These are phyloP conservation scores for Zaprionus camerounensis DNA, from an alignment of 1,140 invertebrate species.

Conservation along the genomic window DNA sequence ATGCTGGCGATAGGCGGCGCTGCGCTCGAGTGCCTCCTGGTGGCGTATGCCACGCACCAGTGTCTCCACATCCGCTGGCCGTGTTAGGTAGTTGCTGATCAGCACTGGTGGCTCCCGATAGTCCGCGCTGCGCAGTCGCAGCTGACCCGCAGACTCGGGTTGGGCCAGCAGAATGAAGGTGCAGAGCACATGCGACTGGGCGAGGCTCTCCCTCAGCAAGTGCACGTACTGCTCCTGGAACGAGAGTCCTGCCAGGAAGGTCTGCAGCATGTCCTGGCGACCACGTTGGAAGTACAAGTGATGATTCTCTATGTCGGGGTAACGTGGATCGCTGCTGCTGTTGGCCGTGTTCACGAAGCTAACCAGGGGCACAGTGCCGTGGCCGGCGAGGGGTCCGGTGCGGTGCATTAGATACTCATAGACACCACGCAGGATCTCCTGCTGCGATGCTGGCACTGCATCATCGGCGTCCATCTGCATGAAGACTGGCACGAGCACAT, in stretches of 20 bases:
- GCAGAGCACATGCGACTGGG: slow-evolving; percentile 50
- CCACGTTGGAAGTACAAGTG: slow-evolving; percentile 59
- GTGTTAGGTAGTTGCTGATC: slow-evolving; percentile 89
- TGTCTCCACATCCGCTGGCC: slow-evolving; percentile 87
- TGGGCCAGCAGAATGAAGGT: slow-evolving; percentile 89
- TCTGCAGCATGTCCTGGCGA: slow-evolving; percentile 26
- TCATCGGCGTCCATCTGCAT: slow-evolving; percentile 47
- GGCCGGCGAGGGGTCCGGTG: slow-evolving; percentile 85
- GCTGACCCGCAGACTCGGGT: slow-evolving; percentile 89
- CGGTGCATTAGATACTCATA: slow-evolving; percentile 63
- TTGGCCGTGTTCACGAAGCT: slow-evolving; percentile 64
- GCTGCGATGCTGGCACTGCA: slow-evolving; percentile 35
- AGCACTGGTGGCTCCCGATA: slow-evolving; percentile 89
- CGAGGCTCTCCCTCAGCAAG: slow-evolving; percentile 23
- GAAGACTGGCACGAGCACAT: slow-evolving; percentile 83
- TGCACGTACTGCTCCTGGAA: slow-evolving; percentile 51
- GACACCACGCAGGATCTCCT: slow-evolving; percentile 45
- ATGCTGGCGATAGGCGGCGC: slow-evolving; percentile 86
- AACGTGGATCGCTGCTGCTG: slow-evolving; percentile 32
- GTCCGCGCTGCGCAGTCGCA: slow-evolving; percentile 88
- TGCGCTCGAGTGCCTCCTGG: slow-evolving; percentile 86
- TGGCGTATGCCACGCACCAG: slow-evolving; percentile 88
- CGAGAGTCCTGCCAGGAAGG: slow-evolving; percentile 44
- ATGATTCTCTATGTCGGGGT: slow-evolving; percentile 79
- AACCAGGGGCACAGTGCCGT: slow-evolving; percentile 82